These are phyloP conservation scores for Mesoligia furuncula DNA, from an alignment of 2,888 invertebrate species.

Conservation along the genomic window DNA sequence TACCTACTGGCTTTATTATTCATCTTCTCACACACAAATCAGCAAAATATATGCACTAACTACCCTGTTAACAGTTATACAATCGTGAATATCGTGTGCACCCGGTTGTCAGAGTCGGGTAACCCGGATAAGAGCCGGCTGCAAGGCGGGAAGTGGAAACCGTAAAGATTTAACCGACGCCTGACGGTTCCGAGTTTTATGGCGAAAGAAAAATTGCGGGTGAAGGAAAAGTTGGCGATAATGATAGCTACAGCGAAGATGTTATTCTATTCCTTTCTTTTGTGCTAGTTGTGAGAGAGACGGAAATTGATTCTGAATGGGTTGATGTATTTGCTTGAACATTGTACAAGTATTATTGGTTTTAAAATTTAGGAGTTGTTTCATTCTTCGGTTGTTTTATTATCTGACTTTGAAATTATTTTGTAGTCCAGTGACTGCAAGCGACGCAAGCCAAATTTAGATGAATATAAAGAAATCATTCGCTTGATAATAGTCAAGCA, in stretches of 20 bases:
- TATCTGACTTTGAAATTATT: neutral
- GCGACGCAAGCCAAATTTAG: too few relatives aligned
- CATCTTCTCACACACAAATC: slow-evolving; percentile 13
- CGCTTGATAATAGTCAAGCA: neutral
- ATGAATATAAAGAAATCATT: neutral
- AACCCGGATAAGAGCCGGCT: slow-evolving; percentile 68
- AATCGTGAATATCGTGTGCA: slow-evolving; percentile 58
- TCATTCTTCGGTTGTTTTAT: neutral
- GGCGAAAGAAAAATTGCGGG: slow-evolving; percentile 59
- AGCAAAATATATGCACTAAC: slow-evolving; percentile 21
- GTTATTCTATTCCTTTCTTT: slow-evolving; percentile 2
- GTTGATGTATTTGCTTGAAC: neutral
- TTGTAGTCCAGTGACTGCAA: too few relatives aligned
- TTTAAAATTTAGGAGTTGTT: neutral
- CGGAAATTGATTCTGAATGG: slow-evolving; percentile 17
- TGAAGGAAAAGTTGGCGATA: slow-evolving; percentile 57
- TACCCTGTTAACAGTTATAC: slow-evolving; percentile 39
- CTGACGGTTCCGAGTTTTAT: slow-evolving; percentile 73
- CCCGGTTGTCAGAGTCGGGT: slow-evolving; percentile 63
- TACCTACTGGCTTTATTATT: slow-evolving; percentile 2
- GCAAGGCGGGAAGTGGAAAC: slow-evolving; percentile 71
- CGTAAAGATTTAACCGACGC: slow-evolving; percentile 81
- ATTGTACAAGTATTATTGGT: neutral
- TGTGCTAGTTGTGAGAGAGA: neutral
- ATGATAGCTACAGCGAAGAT: slow-evolving; percentile 44